Evolutionary conservation across 2,113 vertebrate genomes (phyloP).

Genomic region (Eidolon helvum): DNA sequence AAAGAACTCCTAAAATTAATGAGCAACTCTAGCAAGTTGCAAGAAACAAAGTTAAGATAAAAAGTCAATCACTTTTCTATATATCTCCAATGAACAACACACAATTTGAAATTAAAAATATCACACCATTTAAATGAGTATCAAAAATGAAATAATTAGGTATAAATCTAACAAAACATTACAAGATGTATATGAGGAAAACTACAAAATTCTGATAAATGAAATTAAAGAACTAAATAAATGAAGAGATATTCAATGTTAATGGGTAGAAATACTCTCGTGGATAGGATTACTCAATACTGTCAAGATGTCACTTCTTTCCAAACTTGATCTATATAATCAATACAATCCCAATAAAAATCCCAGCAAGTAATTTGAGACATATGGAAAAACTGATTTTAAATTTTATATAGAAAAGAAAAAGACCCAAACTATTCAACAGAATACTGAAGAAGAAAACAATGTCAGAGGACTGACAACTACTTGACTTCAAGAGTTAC

Average conservation of each 20-base stretch:
- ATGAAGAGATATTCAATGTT: neutral
- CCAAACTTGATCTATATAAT: neutral
- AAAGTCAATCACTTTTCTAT: neutral
- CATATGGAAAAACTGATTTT: neutral
- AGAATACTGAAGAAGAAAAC: neutral
- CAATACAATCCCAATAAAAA: neutral
- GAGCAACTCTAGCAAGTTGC: neutral
- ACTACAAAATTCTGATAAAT: neutral
- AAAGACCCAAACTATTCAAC: neutral
- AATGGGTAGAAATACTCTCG: too few relatives aligned
- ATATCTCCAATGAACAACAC: neutral
- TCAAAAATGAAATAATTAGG: neutral
- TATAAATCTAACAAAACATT: neutral
- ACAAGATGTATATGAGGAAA: neutral
- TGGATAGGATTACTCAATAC: neutral
- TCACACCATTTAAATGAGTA: neutral
- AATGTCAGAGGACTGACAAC: neutral
- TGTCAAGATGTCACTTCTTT: neutral
- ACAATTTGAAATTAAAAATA: neutral
- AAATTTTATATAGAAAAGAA: neutral
- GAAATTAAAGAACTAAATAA: neutral
- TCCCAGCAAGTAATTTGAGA: neutral
- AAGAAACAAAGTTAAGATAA: neutral
- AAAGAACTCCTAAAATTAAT: neutral
- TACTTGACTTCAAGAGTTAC: neutral